Evolutionary conservation across 64 coral and sea anemone species (phyloP).

Genomic region (Stichodactyla helianthus): DNA sequence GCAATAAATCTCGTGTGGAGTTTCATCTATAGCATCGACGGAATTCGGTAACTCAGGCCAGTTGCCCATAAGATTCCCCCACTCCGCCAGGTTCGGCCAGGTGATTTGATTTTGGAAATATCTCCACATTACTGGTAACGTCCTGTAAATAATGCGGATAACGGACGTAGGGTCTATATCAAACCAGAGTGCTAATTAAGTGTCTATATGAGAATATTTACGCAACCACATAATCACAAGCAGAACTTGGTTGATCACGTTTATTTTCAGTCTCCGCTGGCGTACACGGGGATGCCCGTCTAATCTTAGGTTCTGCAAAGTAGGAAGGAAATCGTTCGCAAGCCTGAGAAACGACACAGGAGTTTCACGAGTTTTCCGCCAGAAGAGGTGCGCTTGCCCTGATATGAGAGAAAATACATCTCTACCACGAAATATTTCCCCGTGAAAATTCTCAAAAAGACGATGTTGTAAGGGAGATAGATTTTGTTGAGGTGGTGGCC

Average conservation of each 20-base stretch:
- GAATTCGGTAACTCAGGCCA: conserved; percentile 12
- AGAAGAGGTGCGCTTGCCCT: neutral
- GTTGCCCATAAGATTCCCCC: conserved; percentile 15
- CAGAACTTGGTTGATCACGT: neutral
- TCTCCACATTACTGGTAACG: conserved; percentile 22
- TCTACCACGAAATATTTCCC: conserved; percentile 21
- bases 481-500: neutral
- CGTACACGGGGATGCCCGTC: neutral
- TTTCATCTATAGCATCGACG: conserved; percentile 3
- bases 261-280: conserved; percentile 3
- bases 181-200: conserved; percentile 5
- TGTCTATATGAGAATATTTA: conserved; percentile 13
- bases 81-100: conserved; percentile 2
- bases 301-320: neutral
- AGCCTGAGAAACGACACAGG: conserved; percentile 14
- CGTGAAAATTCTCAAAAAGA: conserved; percentile 34
- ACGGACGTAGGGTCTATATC: conserved; percentile 20
- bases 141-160: conserved; percentile 12
- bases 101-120: conserved; percentile 21
- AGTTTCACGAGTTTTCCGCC: too few species aligned
- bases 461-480: conserved; percentile 17
- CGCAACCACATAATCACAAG: conserved; percentile 24
- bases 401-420: conserved; percentile 1
- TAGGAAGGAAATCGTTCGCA: neutral
- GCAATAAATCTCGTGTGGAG: neutral